Percentiles rank a stretch among this genome's conserved stretches.
These are phyloP conservation scores for Chelonus formosanus DNA, from an alignment of 2,888 invertebrate species.

Conservation along the genomic window DNA sequence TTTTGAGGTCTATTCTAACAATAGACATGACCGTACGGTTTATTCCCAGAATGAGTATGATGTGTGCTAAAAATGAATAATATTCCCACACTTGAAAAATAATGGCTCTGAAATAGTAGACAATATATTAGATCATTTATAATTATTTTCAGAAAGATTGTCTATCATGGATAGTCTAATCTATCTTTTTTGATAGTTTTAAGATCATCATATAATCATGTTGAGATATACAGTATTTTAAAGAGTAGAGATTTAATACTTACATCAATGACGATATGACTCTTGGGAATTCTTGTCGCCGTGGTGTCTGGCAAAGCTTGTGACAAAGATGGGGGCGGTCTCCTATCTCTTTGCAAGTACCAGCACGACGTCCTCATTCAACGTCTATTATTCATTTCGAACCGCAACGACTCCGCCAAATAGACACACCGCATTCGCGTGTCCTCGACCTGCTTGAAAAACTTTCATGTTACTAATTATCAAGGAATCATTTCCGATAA, in stretches of 20 bases:
- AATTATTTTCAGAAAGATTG: too few species aligned
- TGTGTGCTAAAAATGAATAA: too few species aligned
- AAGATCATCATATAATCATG: background rate
- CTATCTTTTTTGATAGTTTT: too few species aligned
- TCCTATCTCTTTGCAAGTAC: conserved; percentile 11
- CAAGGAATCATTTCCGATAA: conserved; percentile 6
- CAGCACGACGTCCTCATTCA: conserved; percentile 19
- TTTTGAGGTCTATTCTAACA: too few species aligned
- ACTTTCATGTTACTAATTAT: conserved; percentile 14
- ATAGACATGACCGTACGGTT: too few species aligned
- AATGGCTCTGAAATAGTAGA: too few species aligned
- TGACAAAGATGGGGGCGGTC: conserved; percentile 18
- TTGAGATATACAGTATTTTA: background rate
- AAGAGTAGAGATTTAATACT: conserved; percentile 26
- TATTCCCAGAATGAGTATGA: too few species aligned
- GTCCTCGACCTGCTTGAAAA: conserved; percentile 40
- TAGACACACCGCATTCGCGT: conserved; percentile 36
- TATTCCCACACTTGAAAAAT: too few species aligned
- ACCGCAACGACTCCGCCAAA: conserved; percentile 22
- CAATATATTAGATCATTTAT: too few species aligned
- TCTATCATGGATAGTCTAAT: too few species aligned
- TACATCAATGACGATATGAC: conserved; percentile 34
- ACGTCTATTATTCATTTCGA: conserved; percentile 25
- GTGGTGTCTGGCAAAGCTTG: conserved; percentile 45
- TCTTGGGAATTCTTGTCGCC: conserved; percentile 49